Percentiles rank a stretch among this genome's conserved stretches.
These are phyloP conservation scores for Amphilophus citrinellus DNA, from an alignment of 2,113 vertebrate genomes.

Conservation along the genomic window DNA sequence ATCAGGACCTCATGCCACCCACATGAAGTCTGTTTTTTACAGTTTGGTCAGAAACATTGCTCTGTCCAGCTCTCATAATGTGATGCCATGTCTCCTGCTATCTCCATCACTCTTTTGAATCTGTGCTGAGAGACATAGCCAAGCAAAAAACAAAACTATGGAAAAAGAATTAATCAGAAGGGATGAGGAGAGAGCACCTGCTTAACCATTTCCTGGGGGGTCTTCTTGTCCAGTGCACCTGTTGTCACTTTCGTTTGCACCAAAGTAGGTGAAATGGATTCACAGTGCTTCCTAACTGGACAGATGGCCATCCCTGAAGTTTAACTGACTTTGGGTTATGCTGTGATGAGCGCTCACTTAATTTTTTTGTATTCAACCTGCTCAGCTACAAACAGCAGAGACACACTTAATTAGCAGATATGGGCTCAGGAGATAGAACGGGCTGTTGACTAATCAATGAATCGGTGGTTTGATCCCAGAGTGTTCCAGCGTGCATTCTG, in stretches of 20 bases:
- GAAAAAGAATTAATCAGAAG: neutral
- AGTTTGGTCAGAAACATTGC: neutral
- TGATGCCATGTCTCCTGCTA: neutral
- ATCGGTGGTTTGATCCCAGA: neutral
- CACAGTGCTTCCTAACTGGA: neutral
- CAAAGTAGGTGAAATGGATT: neutral
- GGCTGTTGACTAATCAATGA: neutral
- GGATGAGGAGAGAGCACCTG: neutral
- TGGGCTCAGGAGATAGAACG: neutral
- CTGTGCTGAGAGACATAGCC: neutral
- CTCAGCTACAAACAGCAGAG: neutral
- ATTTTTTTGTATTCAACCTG: neutral
- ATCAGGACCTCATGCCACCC: neutral
- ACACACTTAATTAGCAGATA: neutral
- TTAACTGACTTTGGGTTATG: neutral
- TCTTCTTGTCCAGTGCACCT: neutral
- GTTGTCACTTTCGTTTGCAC: neutral
- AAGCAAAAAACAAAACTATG: neutral
- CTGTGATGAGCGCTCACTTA: neutral
- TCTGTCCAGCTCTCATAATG: neutral
- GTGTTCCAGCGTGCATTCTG: neutral
- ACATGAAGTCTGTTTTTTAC: neutral
- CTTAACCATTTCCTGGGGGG: neutral
- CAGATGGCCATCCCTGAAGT: neutral
- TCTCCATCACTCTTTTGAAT: neutral